phyloP scores from a whole-genome alignment of 2,797 vertebrate genomes.

The Nasua narica region DNA sequence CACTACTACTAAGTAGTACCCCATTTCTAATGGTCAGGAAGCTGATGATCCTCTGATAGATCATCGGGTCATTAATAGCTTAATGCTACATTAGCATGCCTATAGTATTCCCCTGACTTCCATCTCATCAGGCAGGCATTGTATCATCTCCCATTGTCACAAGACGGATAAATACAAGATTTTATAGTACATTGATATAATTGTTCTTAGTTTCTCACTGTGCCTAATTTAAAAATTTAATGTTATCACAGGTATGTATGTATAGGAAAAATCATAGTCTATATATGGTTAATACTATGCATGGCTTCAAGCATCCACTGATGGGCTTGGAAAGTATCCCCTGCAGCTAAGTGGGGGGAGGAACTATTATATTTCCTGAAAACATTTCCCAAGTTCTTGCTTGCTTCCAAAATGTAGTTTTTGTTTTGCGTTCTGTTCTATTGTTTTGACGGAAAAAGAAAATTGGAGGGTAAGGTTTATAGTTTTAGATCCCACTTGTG shows the following conservation, averaged over 20 bases:
- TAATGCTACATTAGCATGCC: too few species aligned
- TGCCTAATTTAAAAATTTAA: background rate
- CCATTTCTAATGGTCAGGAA: background rate
- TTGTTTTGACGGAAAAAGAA: background rate
- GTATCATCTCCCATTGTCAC: background rate
- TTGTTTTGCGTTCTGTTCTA: background rate
- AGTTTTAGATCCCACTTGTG: background rate
- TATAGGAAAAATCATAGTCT: background rate
- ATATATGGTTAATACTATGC: background rate
- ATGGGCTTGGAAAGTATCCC: background rate
- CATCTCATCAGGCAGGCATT: background rate
- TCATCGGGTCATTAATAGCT: background rate
- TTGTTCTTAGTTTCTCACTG: background rate
- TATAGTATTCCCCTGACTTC: background rate
- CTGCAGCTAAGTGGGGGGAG: background rate
- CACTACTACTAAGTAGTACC: background rate
- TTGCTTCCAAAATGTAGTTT: conserved; percentile 8
- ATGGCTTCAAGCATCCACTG: background rate
- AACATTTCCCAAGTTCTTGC: background rate
- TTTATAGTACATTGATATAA: background rate
- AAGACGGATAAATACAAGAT: background rate
- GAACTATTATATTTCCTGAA: background rate
- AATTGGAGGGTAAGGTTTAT: background rate
- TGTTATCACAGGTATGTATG: background rate
- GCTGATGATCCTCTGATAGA: background rate